Percentiles rank a stretch among this genome's conserved stretches.
Evolutionary conservation across 2,113 vertebrate genomes (phyloP).

Genomic region (Anser brachyrhynchus): DNA sequence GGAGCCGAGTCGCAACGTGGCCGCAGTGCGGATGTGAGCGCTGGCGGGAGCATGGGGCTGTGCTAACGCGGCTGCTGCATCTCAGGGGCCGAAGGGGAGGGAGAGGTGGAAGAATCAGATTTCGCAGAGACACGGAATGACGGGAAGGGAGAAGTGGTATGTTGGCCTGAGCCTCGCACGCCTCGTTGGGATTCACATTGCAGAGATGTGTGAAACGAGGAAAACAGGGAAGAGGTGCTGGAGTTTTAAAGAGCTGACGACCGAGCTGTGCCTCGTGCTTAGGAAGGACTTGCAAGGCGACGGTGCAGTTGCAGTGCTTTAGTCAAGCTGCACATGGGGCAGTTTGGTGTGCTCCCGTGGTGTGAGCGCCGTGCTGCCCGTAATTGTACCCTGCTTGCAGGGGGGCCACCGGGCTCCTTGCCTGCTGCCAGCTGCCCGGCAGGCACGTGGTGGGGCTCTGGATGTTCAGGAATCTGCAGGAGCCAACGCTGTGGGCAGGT

Average conservation of each 20-base stretch:
- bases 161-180: neutral
- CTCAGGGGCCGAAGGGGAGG: conserved; percentile 16
- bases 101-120: neutral
- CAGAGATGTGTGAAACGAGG: neutral
- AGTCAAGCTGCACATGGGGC: fast-evolving
- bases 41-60: neutral
- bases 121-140: neutral
- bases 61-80: neutral
- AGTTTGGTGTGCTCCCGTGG: neutral
- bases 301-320: fast-evolving
- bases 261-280: fast-evolving
- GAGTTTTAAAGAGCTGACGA: neutral
- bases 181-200: neutral
- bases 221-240: fast-evolving
- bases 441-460: fast-evolving
- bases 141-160: neutral
- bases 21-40: neutral
- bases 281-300: neutral
- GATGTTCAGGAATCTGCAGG: neutral
- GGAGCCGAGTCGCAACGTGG: neutral
- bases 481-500: fast-evolving
- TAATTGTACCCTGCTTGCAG: neutral
- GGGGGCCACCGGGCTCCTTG: neutral
- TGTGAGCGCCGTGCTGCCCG: fast-evolving
- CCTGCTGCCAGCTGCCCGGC: neutral